Conservation (phyloP, 2,113 vertebrate species). For the Patagioenas fasciata region DNA sequence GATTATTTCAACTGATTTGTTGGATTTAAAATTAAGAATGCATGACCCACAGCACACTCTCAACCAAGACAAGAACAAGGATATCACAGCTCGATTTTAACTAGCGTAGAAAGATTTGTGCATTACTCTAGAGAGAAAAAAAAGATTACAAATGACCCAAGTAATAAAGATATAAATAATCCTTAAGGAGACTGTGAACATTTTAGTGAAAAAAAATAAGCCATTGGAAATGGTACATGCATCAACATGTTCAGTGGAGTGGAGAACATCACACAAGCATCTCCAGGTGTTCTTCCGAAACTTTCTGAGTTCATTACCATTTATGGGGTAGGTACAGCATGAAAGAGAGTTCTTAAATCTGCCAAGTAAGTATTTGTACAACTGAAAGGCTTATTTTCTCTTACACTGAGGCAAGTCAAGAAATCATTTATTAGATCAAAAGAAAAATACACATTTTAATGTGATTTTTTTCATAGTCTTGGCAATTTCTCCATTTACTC, state of each 20-base stretch:
- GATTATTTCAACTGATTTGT: not conserved
- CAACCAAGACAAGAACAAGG: not conserved
- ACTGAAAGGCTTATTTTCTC: not conserved
- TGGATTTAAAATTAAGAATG: not conserved
- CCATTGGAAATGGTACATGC: not conserved
- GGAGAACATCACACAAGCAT: not conserved
- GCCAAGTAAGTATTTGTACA: not conserved
- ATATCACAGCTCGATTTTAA: not conserved
- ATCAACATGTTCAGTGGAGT: not conserved
- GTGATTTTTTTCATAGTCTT: not conserved
- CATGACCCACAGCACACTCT: not conserved
- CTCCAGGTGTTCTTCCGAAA: not conserved
- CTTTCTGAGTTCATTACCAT: not conserved
- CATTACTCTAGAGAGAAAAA: not conserved
- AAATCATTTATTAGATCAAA: not conserved
- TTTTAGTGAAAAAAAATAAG: not conserved
- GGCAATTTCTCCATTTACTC: not conserved
- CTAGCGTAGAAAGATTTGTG: not conserved
- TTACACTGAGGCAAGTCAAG: not conserved
- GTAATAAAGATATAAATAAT: not conserved
- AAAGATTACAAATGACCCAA: not conserved
- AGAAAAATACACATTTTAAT: not conserved
- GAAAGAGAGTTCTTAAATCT: not conserved
- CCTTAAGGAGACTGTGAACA: not conserved
- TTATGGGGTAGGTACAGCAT: not conserved